Conservation (phyloP, 53 echinoderm and acorn worm species). For the Arbacia lixula region DNA sequence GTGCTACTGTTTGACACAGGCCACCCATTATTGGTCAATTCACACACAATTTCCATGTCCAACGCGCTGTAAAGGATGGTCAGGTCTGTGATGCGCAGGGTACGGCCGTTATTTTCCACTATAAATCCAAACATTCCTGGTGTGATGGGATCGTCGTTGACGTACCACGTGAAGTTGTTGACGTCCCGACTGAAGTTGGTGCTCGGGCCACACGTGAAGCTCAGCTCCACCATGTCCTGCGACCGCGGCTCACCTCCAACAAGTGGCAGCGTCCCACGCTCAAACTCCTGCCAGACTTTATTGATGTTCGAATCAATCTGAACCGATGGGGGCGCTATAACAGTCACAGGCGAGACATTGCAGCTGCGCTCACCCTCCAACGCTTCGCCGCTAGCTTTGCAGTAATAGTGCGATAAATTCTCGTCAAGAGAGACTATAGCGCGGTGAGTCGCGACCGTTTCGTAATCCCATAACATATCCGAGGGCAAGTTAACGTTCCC, state of each 20-base stretch:
- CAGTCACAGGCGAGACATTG: conserved; percentile 69
- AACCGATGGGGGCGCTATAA: conserved; percentile 63
- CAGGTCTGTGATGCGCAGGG: conserved; percentile 68
- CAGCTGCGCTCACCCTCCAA: conserved; percentile 63
- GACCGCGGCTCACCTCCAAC: conserved; percentile 12
- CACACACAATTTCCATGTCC: conserved; percentile 39
- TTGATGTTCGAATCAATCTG: conserved; percentile 31
- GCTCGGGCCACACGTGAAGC: conserved; percentile 78
- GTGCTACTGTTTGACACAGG: conserved; percentile 32
- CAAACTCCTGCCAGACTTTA: conserved; percentile 31
- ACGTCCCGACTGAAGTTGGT: conserved; percentile 61
- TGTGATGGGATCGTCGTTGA: conserved; percentile 60
- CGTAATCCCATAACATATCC: conserved; percentile 42
- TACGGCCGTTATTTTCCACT: conserved; percentile 64
- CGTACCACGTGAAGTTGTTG: conserved; percentile 83
- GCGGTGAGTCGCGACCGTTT: conserved; percentile 15
- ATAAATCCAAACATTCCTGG: conserved; percentile 58
- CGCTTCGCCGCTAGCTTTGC: conserved; percentile 71
- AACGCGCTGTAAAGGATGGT: conserved; percentile 28
- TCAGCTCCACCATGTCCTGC: conserved; percentile 57
- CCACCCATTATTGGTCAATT: conserved; percentile 33
- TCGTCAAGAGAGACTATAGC: conserved; percentile 2
- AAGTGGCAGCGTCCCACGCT: conserved; percentile 18
- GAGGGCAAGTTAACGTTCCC: conserved; percentile 48
- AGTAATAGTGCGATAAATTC: conserved; percentile 42